These are phyloP conservation scores for Atherinomorus stipes DNA, from an alignment of 2,113 vertebrate species.

Conservation along the genomic window DNA sequence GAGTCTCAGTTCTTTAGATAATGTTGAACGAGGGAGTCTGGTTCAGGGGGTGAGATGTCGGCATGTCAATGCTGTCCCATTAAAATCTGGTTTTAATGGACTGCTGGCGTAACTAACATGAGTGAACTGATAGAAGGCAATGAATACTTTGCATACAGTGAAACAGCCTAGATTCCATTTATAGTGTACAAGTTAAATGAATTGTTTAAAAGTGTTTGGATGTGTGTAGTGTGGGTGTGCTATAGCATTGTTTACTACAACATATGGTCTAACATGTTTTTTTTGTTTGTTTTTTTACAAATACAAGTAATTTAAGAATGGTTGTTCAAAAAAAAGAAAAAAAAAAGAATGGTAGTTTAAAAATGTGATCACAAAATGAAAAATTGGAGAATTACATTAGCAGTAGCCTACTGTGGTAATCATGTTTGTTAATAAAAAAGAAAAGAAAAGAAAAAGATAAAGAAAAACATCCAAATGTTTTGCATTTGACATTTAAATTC, in stretches of 20 bases:
- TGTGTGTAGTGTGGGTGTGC: neutral
- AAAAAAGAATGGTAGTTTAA: too few species aligned
- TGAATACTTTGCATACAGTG: slow-evolving; percentile 13
- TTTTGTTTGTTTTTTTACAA: too few species aligned
- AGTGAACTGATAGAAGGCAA: slow-evolving; percentile 10
- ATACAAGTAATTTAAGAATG: neutral
- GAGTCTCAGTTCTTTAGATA: slow-evolving; percentile 56
- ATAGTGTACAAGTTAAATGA: neutral
- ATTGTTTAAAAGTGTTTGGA: neutral
- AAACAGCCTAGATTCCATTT: neutral
- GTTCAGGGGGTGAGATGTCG: neutral
- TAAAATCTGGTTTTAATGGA: slow-evolving; percentile 8
- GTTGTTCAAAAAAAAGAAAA: neutral
- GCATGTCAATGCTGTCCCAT: slow-evolving; percentile 21
- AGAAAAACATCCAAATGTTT: neutral
- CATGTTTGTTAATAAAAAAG: too few species aligned
- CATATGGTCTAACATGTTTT: neutral
- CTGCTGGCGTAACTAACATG: slow-evolving; percentile 15
- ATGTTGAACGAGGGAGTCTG: slow-evolving; percentile 60
- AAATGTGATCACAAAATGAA: too few species aligned
- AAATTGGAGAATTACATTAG: too few species aligned
- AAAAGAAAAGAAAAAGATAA: too few species aligned
- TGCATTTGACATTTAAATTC: neutral
- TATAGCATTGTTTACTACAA: neutral
- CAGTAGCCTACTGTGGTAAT: too few species aligned